These are phyloP conservation scores for Pelobates cultripes DNA, from an alignment of 2,797 vertebrate species.

Conservation along the genomic window DNA sequence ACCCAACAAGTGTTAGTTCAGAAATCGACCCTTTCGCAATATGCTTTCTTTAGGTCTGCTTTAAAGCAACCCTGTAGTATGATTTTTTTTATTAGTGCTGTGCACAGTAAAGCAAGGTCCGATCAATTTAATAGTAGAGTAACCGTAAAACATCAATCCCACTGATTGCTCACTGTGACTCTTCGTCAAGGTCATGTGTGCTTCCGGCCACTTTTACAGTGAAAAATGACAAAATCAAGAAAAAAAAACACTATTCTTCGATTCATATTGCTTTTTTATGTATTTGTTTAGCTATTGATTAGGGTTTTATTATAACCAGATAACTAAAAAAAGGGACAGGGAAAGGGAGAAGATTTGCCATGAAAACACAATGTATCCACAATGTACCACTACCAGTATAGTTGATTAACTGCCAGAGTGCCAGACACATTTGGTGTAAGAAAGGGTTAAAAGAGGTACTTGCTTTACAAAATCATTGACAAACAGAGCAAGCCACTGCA, in stretches of 20 bases:
- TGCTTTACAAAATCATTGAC: no score
- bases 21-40: no score
- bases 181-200: conserved; percentile 17
- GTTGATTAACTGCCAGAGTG: no score
- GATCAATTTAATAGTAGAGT: background rate
- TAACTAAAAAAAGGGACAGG: background rate
- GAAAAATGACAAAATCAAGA: background rate
- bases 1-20: no score
- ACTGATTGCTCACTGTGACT: background rate
- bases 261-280: no score
- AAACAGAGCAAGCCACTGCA: no score
- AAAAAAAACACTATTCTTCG: background rate
- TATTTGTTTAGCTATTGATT: no score
- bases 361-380: no score
- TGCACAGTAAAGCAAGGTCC: background rate
- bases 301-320: background rate
- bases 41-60: background rate
- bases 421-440: no score
- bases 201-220: background rate
- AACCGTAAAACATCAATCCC: background rate
- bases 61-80: background rate
- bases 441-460: no score
- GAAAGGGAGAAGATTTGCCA: no score
- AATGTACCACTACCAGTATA: no score
- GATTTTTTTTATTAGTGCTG: background rate